A percentile compares a stretch with the other conserved stretches of the same genome.
phyloP scores from a whole-genome alignment of 2,888 invertebrate genomes.

The Dolichomitus sp. region DNA sequence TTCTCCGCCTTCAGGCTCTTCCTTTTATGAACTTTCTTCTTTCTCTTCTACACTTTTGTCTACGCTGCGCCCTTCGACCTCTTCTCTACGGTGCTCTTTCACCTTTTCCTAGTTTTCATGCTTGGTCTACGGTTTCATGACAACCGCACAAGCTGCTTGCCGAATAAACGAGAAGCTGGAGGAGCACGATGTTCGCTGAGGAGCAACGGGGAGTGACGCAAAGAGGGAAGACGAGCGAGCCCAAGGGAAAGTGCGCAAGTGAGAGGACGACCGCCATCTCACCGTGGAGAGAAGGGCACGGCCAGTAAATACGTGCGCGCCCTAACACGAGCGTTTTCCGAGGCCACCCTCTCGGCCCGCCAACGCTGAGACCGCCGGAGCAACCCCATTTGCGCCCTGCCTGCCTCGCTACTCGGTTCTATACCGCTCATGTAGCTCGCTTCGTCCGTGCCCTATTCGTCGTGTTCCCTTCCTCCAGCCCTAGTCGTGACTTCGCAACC shows the following conservation, averaged over 20 bases:
- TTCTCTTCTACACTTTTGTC: neutral
- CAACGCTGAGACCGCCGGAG: constrained; percentile 56
- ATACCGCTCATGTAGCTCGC: constrained; percentile 56
- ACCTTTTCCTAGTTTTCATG: constrained; percentile 28
- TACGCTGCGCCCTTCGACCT: neutral
- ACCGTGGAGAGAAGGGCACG: constrained; percentile 43
- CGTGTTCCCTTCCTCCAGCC: constrained; percentile 60
- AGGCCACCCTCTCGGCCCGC: constrained; percentile 44
- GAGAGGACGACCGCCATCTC: constrained; percentile 52
- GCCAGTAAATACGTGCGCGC: constrained; percentile 40
- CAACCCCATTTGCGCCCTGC: constrained; percentile 58
- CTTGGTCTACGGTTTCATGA: constrained; percentile 10
- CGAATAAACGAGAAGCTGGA: constrained; percentile 33
- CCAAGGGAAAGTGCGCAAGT: neutral
- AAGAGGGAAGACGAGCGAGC: constrained; percentile 9
- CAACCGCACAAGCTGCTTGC: constrained; percentile 23
- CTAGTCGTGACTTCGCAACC: constrained; percentile 63
- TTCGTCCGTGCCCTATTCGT: constrained; percentile 56
- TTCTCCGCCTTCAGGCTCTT: neutral
- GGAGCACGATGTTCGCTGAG: neutral
- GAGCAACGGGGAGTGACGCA: neutral
- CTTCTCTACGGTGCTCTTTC: constrained; percentile 29
- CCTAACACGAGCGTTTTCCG: constrained; percentile 50
- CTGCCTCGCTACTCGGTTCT: constrained; percentile 45
- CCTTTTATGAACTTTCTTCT: constrained; percentile 28